phyloP scores from a whole-genome alignment of 2,113 vertebrate species.

The Phaethornis superciliosus region DNA sequence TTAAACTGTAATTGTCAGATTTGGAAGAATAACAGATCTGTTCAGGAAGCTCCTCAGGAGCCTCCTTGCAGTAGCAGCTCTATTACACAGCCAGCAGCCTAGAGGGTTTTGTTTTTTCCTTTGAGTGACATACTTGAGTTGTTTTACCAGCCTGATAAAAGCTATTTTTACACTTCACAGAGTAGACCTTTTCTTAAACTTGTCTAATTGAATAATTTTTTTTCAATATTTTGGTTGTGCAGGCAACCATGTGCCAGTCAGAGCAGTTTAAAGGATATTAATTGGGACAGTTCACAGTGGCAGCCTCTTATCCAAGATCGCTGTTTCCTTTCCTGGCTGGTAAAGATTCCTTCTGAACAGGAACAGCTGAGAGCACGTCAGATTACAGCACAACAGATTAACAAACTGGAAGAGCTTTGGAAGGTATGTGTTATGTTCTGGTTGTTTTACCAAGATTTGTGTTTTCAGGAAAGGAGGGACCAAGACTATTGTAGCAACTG shows the following conservation, averaged over 20 bases:
- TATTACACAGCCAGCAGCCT: neutral
- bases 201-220: neutral
- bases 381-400: constrained; percentile 97
- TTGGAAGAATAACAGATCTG: neutral
- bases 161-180: neutral
- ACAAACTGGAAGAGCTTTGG: constrained; percentile 98
- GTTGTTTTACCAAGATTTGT: neutral
- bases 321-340: constrained; percentile 97
- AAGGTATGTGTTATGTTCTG: constrained; percentile 80
- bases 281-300: constrained; percentile 99
- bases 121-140: neutral
- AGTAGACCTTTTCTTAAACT: neutral
- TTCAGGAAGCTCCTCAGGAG: neutral
- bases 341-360: constrained; percentile 98
- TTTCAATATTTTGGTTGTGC: neutral
- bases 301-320: constrained; percentile 98
- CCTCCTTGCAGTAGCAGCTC: accelerated
- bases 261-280: constrained; percentile 98
- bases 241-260: constrained; percentile 99
- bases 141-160: neutral
- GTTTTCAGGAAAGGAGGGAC: neutral
- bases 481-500: neutral
- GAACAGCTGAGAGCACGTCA: constrained; percentile 95
- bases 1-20: neutral
- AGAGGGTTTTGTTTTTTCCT: neutral